Evolutionary conservation across 2,888 invertebrate genomes (phyloP), one percentile per base, ranked within the genome.

Genomic region (Synanthedon vespiformis): DNA sequence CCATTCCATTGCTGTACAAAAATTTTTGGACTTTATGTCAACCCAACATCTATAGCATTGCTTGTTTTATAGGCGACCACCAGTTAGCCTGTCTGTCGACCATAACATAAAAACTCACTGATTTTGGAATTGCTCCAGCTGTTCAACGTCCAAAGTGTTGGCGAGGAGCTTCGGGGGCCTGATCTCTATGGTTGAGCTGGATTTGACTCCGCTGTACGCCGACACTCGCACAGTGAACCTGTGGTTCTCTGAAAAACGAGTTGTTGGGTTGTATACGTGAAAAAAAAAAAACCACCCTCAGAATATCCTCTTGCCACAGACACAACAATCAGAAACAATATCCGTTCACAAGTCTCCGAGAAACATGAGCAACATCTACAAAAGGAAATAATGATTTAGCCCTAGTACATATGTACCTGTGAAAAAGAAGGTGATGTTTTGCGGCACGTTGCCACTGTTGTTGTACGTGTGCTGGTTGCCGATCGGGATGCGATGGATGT

Each of bases 401-500:
- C n/a, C n/a, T n/a, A n/a, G n/a, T n/a, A n/a, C n/a, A 16, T 16
- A 16, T 2, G 84, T 70, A 92, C 93, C 90, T 40, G 92, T 92
- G 63, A 91, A 94, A 67, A 90, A 94, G 12, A 74, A 68, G 0
- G 65, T 80, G 44, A 94, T 88, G 44, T 87, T 71, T 0, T 72
- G 69, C 0, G 94, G 94, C 52, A 94, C 84, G 5, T 78, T 71
- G 1, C 89, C 89, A 27, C 89, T 88, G 67, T 89, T 83, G 10
- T 89, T 81, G 61, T 90, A 90, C 0, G 93, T 92, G 47, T 78
- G 79, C 0, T 89, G 80, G 51, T 89, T 89, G 1, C 95, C 95
- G 16, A 94, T 87, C 0, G 94, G 94, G 65, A 94, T 92, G 51
- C 86, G 88, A 64, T 94, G 91, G 13, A 95, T 80, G 2, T 76